A percentile compares a stretch with the other conserved stretches of the same genome.
These are phyloP conservation scores for Andrena bucephala DNA, from an alignment of 2,888 invertebrate genomes.

Conservation along the genomic window DNA sequence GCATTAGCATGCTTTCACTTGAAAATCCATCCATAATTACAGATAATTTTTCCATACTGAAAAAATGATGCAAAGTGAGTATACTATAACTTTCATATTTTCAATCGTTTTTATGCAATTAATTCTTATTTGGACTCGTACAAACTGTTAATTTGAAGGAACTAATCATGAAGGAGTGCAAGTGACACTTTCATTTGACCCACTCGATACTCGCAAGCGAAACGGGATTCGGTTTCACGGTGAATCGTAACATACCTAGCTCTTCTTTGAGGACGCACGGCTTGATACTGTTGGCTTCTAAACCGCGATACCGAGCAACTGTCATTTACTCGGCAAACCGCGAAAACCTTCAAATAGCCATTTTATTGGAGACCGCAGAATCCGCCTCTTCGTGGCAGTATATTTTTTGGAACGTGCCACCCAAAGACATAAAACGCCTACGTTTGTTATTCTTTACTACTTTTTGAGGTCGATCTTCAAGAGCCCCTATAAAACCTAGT, in stretches of 20 bases:
- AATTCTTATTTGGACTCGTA: too few species aligned
- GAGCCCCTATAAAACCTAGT: constrained; percentile 23
- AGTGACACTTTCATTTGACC: not conserved
- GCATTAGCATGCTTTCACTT: too few species aligned
- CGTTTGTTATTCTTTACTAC: constrained; percentile 44
- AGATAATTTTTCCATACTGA: too few species aligned
- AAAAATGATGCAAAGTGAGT: too few species aligned
- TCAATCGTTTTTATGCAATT: too few species aligned
- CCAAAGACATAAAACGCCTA: constrained; percentile 16
- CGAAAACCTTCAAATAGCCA: constrained; percentile 1
- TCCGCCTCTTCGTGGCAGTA: not conserved
- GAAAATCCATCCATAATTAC: too few species aligned
- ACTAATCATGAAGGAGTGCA: not conserved
- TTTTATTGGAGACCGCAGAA: constrained; percentile 1
- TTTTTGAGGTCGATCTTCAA: constrained; percentile 27
- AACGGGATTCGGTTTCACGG: not conserved
- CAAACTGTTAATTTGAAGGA: too few species aligned
- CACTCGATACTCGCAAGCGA: too few species aligned
- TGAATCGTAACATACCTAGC: not conserved
- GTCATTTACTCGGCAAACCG: constrained; percentile 20
- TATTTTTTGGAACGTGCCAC: constrained; percentile 4
- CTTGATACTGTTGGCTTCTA: not conserved
- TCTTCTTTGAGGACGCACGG: not conserved
- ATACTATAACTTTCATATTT: too few species aligned
- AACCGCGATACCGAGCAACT: not conserved